Conservation (phyloP, 2,888 invertebrate species). For the Orthosia incerta region DNA sequence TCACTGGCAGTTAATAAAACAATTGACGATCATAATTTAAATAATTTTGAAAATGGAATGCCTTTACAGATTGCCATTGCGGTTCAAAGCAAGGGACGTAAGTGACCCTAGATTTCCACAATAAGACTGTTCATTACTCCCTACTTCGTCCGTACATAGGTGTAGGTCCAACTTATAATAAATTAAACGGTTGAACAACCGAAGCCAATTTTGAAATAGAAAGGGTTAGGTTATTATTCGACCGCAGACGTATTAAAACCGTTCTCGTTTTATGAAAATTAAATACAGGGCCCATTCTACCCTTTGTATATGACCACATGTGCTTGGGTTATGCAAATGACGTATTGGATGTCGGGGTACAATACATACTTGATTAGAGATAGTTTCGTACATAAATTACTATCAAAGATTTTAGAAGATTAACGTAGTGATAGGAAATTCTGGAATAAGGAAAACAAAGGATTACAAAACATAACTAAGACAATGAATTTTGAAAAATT, state of each 20-base stretch:
- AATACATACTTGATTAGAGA: constrained; percentile 80
- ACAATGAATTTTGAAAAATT: neutral
- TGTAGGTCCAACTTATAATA: constrained; percentile 73
- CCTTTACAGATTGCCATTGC: constrained; percentile 1
- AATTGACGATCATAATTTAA: neutral
- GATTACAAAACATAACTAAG: neutral
- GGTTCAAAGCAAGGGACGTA: constrained; percentile 9
- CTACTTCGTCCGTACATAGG: constrained; percentile 56
- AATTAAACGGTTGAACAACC: constrained; percentile 75
- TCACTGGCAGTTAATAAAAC: neutral
- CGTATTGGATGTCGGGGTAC: constrained; percentile 84
- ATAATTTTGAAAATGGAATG: neutral
- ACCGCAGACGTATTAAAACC: constrained; percentile 87
- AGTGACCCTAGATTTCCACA: constrained; percentile 24
- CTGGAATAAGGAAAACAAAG: neutral
- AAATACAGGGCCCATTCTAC: constrained; percentile 86
- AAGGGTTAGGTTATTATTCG: constrained; percentile 87
- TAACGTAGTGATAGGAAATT: neutral
- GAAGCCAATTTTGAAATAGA: constrained; percentile 85
- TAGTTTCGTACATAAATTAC: constrained; percentile 57
- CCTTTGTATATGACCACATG: constrained; percentile 90
- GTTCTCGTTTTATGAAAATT: constrained; percentile 90
- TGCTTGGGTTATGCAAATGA: constrained; percentile 89
- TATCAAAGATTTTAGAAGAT: constrained; percentile 32
- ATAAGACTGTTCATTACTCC: constrained; percentile 55